A percentile compares a stretch with the other conserved stretches of the same genome.
phyloP scores from a whole-genome alignment of 1,140 invertebrate genomes.

The Mylabris phalerata region DNA sequence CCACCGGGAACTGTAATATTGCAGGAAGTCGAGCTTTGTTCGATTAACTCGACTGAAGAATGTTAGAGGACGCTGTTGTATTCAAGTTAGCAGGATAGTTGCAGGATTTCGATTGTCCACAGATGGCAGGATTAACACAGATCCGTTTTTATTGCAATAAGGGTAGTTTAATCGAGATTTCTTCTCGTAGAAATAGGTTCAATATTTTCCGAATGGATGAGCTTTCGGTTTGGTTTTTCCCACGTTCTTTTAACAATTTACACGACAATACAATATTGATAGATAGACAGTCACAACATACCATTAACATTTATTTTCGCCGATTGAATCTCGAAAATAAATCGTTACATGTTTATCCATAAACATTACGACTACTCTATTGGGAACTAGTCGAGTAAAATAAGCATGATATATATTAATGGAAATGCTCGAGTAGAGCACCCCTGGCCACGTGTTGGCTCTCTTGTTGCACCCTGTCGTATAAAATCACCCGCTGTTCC shows the following conservation, averaged over 20 bases:
- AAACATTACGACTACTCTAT: conserved; percentile 5
- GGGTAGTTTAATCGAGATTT: too few species aligned
- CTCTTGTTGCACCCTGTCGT: conserved; percentile 1
- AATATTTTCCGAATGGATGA: too few species aligned
- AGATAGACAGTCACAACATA: background rate
- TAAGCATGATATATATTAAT: conserved; percentile 15
- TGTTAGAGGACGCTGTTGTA: conserved; percentile 1
- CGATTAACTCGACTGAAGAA: background rate
- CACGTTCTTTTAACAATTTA: too few species aligned
- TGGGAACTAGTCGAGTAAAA: conserved; percentile 7
- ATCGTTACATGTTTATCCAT: conserved; percentile 10
- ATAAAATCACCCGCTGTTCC: background rate
- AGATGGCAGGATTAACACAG: too few species aligned
- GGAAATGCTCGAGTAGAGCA: conserved; percentile 4
- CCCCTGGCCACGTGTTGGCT: conserved; percentile 6
- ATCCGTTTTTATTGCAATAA: too few species aligned
- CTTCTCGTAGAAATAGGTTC: too few species aligned
- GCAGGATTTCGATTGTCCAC: too few species aligned
- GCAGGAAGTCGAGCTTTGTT: conserved; percentile 8
- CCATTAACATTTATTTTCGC: conserved; percentile 12
- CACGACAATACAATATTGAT: too few species aligned
- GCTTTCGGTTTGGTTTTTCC: too few species aligned
- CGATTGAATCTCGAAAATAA: conserved; percentile 4
- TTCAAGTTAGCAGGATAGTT: too few species aligned
- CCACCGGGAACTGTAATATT: background rate